Evolutionary conservation across 2,797 vertebrate genomes (phyloP).

Genomic region (Poliocrania exsul): DNA sequence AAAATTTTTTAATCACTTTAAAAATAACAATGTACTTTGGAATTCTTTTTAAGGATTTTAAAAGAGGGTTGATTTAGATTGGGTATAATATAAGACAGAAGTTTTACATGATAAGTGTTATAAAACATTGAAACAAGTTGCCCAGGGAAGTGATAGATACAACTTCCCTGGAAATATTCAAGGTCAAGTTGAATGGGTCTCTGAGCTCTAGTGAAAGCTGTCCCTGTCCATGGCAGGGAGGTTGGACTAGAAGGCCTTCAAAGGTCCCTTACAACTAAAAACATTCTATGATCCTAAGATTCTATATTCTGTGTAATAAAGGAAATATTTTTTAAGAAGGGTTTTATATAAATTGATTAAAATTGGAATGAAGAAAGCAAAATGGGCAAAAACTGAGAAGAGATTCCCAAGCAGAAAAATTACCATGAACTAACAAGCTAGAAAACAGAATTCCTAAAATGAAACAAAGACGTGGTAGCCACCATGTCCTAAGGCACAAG

Average conservation of each 20-base stretch:
- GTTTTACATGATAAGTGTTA: background rate
- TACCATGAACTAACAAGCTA: background rate
- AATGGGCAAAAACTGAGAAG: background rate
- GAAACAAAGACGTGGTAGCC: background rate
- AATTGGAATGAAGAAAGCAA: background rate
- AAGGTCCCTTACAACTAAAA: background rate
- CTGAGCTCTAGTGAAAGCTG: background rate
- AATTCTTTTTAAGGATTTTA: fast-evolving
- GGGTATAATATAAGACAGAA: background rate
- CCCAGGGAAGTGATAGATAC: background rate
- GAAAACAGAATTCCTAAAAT: background rate
- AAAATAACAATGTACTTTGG: fast-evolving
- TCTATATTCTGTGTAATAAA: background rate
- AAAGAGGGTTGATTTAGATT: background rate
- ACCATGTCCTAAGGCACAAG: background rate
- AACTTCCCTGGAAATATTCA: background rate
- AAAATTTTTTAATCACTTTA: background rate
- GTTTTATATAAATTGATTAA: slow-evolving; percentile 27
- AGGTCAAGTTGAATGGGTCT: background rate
- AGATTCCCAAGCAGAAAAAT: slow-evolving; percentile 1
- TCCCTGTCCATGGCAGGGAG: too few relatives aligned
- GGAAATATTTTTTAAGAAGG: background rate
- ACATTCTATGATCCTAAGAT: background rate
- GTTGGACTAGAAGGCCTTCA: background rate
- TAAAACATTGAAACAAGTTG: background rate